Conservation (phyloP, 2,113 vertebrate genomes). For the Heterochromis multidens region DNA sequence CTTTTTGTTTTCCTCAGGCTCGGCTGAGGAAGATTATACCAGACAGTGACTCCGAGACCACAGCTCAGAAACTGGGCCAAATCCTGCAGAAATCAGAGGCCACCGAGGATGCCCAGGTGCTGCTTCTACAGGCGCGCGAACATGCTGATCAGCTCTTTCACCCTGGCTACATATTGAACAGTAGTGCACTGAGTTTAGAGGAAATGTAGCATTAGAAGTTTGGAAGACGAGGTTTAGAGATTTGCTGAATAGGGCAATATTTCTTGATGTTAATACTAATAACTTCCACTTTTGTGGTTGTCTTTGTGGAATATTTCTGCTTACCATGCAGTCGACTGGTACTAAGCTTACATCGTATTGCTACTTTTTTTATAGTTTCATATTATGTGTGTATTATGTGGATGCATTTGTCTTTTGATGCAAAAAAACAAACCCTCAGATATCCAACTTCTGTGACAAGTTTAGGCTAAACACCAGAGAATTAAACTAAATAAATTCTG, state of each 20-base stretch:
- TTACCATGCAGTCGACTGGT: not conserved
- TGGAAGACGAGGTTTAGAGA: not conserved
- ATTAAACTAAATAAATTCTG: not conserved
- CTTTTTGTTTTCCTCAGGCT: conserved; percentile 46
- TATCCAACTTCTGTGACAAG: not conserved
- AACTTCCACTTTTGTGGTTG: not conserved
- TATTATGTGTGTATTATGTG: not conserved
- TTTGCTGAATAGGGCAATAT: not conserved
- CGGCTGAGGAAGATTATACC: conserved; percentile 36
- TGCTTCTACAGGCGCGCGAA: conserved; percentile 55
- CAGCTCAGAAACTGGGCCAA: conserved; percentile 36
- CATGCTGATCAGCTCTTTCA: conserved; percentile 43
- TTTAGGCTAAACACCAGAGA: not conserved
- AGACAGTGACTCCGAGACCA: not conserved
- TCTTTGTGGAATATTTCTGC: not conserved
- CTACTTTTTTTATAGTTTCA: not conserved
- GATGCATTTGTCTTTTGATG: not conserved
- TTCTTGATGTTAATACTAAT: not conserved
- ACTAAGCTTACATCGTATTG: not conserved
- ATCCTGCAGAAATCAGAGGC: conserved; percentile 33
- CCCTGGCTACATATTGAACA: not conserved
- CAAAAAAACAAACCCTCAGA: not conserved
- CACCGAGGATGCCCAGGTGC: not conserved
- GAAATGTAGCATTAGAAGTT: not conserved
- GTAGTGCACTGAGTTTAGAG: not conserved